Evolutionary conservation across 2,888 invertebrate genomes (phyloP), one percentile per base, ranked within the genome.

Genomic region (Ligdia adustata): DNA sequence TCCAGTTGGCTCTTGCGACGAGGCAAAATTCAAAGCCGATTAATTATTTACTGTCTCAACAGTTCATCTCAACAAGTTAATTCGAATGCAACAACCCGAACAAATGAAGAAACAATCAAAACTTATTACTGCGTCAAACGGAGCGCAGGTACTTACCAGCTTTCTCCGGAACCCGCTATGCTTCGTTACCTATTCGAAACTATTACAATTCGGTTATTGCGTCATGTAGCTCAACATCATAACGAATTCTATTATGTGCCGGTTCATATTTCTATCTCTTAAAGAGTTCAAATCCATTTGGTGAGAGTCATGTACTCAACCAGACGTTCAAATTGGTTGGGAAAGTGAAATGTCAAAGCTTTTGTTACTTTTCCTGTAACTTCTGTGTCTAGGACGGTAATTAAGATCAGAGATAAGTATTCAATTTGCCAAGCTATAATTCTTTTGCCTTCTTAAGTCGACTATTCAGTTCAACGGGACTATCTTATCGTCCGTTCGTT

Each of bases 161-260:
- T 59, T 59, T 59, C 59, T 57, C 59, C 56, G 68, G 48, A 48
- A 48, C 47, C 37, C 52, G 48, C 50, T 61, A 55, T 60, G 68
- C 55, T 59, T 66, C 64, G 66, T 64, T 69, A 65, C 68, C 49
- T 60, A 62, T 56, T 52, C 46, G 42, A 42, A 57, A 52, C 33
- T 60, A 56, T 66, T 63, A 45, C 34, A 38, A 53, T 50, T 55
- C 47, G 56, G 49, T 38, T 12, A 55, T 71, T 71, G 57, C 68
- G 49, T 68, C 71, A 71, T 48, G 34, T 51, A 27, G 16, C 18
- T 44, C 37, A 24, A 44, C 44, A 27, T 35, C 22, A 46, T 41
- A 47, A 47, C 41, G 37, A 47, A 47, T 47, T 47, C 35, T 32
- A 42, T 48, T 42, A 48, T 48, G 37, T 35, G 11, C 15, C 12